Evolutionary conservation across 2,113 vertebrate genomes (phyloP).

Genomic region (Nerophis lumbriciformis): DNA sequence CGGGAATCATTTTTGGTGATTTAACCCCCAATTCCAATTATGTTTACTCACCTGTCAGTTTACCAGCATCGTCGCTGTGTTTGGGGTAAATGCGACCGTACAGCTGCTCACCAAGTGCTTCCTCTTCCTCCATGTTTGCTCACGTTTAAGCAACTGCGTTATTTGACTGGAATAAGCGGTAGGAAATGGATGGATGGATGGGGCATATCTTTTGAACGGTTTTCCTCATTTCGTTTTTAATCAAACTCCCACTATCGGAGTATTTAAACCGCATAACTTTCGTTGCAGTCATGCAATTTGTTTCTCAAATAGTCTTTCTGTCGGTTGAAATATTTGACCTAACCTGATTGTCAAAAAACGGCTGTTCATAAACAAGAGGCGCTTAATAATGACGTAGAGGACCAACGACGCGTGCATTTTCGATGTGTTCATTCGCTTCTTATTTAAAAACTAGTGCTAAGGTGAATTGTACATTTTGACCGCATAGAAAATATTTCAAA

Average conservation of each 20-base stretch:
- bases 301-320: not conserved
- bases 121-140: constrained; percentile 60
- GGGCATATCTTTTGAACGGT: not conserved
- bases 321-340: not conserved
- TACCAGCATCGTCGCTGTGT: constrained; percentile 65
- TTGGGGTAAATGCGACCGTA: constrained; percentile 63
- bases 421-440: constrained; percentile 38
- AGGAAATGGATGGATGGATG: too few species aligned
- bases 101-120: constrained; percentile 69
- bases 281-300: not conserved
- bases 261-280: not conserved
- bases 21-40: too few species aligned
- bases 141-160: constrained; percentile 5
- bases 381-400: constrained; percentile 45
- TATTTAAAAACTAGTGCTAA: constrained; percentile 35
- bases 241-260: not conserved
- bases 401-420: rapidly evolving
- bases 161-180: too few species aligned
- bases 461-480: rapidly evolving
- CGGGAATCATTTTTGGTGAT: too few species aligned
- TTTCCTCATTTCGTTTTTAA: not conserved
- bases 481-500: rapidly evolving
- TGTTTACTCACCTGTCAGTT: constrained; percentile 70
- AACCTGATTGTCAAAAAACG: not conserved
- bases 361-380: constrained; percentile 49